Base-by-base conservation (phyloP, 2,888 invertebrate species). In the Chalcis sispes region DNA sequence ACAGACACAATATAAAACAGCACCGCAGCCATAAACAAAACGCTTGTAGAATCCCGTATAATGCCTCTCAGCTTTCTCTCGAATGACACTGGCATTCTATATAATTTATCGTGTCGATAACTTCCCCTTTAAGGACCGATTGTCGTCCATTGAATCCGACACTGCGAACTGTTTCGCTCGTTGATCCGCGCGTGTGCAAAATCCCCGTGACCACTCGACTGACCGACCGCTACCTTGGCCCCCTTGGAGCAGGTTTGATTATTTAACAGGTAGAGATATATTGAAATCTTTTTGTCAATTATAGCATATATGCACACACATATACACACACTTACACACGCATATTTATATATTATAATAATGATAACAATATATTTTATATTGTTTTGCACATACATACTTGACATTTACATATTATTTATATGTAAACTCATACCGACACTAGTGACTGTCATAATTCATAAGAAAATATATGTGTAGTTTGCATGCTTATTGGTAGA, bases 111-210 rank as follows among this genome's bases (percentile, higher is more conserved):
- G 58, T 50, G 56, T 29, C 40, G 48, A 2, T 42, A 50, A 59
- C 23, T 59, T 54, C 15, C 32, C 62, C 27, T 62, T 62, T 20
- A 74, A 52, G 67, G 61, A 46, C 46, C 61, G 46, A 74, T 54
- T 46, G 56, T 74, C 69, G 54, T 46, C 40, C 56, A 62, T 69
- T 69, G 48, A 74, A 46, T 62, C 25, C 27, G 61, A 54, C 46
- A 13, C 18, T 50, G 7, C 50, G n/a, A n/a, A n/a, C n/a, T n/a
- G n/a, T n/a, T n/a, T n/a, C 40, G 61, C 52, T 67, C 50, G 40
- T 61, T 52, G 46, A 61, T 23, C 15, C 48, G 29, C 23, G 25
- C n/a, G 48, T n/a, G 18, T 23, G 15, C 50, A 59, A 73, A 42
- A 59, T 20, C 18, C 50, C 25, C 36, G 46, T 29, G 32, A 56